A percentile compares a stretch with the other conserved stretches of the same genome.
These are phyloP conservation scores for Chamaea fasciata DNA, from an alignment of 2,113 vertebrate genomes.

Conservation along the genomic window DNA sequence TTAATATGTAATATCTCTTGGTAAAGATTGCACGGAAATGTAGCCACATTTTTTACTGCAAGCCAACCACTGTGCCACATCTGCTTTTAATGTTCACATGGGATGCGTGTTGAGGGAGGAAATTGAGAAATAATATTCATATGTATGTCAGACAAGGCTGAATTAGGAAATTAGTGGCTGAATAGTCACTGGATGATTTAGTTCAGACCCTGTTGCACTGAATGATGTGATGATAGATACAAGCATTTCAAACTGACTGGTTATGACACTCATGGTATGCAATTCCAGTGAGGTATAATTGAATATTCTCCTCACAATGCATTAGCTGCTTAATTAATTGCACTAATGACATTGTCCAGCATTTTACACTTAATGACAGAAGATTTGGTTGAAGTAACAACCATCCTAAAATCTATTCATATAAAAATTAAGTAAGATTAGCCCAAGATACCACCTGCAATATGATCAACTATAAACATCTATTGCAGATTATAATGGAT, in stretches of 20 bases:
- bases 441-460: background rate
- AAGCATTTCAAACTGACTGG: background rate
- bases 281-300: background rate
- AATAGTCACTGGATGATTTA: background rate
- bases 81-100: background rate
- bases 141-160: background rate
- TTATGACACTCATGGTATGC: background rate
- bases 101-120: background rate
- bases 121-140: background rate
- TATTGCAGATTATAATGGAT: background rate
- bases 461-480: background rate
- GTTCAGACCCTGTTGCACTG: background rate
- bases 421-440: background rate
- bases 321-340: conserved; percentile 51
- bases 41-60: background rate
- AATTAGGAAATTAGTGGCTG: background rate
- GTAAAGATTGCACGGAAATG: background rate
- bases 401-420: background rate
- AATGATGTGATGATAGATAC: background rate
- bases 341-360: conserved; percentile 20
- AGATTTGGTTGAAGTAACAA: background rate
- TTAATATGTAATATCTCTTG: too few relatives aligned
- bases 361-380: background rate
- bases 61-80: background rate
- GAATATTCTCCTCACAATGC: background rate